phyloP scores from a whole-genome alignment of 2,113 vertebrate genomes.

The Chaetura pelagica region DNA sequence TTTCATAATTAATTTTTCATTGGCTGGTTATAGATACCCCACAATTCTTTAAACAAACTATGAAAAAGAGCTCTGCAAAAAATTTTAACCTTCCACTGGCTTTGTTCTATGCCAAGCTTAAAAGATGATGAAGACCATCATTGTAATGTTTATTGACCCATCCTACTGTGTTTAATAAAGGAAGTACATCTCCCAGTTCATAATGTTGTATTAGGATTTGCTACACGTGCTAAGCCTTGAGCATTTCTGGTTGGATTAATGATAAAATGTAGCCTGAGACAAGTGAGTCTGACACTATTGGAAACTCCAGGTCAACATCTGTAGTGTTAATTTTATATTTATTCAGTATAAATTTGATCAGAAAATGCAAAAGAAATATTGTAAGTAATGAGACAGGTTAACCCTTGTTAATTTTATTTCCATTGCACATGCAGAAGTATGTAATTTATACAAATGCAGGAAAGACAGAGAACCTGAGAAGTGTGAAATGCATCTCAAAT shows the following conservation, averaged over 20 bases:
- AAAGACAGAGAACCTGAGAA: background rate
- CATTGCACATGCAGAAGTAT: background rate
- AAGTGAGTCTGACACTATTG: background rate
- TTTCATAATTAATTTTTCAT: background rate
- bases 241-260: background rate
- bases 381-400: background rate
- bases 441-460: background rate
- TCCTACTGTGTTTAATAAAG: background rate
- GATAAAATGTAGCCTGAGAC: background rate
- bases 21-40: background rate
- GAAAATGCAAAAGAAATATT: background rate
- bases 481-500: background rate
- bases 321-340: background rate
- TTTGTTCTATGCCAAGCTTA: background rate
- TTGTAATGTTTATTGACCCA: background rate
- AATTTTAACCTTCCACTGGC: background rate
- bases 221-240: background rate
- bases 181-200: background rate
- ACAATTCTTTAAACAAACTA: background rate
- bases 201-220: background rate
- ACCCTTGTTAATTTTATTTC: background rate
- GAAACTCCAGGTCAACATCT: background rate
- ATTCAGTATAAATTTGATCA: background rate
- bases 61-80: background rate
- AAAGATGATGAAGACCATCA: background rate